Evolutionary conservation across 2,888 invertebrate genomes (phyloP).

Genomic region (Elmis aenea): DNA sequence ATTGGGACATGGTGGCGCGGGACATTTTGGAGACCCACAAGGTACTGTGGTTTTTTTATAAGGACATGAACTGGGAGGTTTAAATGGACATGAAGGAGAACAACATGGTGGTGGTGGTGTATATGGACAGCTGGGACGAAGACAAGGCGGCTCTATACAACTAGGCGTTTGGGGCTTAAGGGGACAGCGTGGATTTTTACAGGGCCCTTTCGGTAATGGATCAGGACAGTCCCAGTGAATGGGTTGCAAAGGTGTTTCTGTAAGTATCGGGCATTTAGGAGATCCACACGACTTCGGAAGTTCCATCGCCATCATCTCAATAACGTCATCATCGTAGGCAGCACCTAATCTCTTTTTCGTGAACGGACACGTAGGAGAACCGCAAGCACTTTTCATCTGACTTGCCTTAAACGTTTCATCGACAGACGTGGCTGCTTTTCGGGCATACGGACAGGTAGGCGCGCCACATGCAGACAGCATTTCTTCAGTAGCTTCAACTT

Average conservation of each 20-base stretch:
- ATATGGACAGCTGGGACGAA: slow-evolving; percentile 36
- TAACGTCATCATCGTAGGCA: slow-evolving; percentile 33
- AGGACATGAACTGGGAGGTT: slow-evolving; percentile 10
- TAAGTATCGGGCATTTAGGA: slow-evolving; percentile 32
- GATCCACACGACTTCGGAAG: slow-evolving; percentile 29
- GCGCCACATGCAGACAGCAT: slow-evolving; percentile 26
- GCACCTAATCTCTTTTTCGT: slow-evolving; percentile 36
- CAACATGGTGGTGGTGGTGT: slow-evolving; percentile 32
- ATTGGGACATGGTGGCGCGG: neutral
- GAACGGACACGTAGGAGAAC: slow-evolving; percentile 38
- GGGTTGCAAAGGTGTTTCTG: slow-evolving; percentile 38
- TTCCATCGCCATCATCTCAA: slow-evolving; percentile 16
- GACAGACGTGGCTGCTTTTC: slow-evolving; percentile 1
- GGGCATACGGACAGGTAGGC: slow-evolving; percentile 25
- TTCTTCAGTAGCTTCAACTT: neutral
- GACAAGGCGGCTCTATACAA: slow-evolving; percentile 38
- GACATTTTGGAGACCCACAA: neutral
- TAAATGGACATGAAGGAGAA: slow-evolving; percentile 27
- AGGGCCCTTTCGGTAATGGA: slow-evolving; percentile 40
- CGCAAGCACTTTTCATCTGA: slow-evolving; percentile 33
- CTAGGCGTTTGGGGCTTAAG: slow-evolving; percentile 25
- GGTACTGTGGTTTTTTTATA: slow-evolving; percentile 1
- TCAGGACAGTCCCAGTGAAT: slow-evolving; percentile 47
- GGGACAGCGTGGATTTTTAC: slow-evolving; percentile 42
- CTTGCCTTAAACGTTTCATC: slow-evolving; percentile 9